Conservation (phyloP, 1,140 invertebrate species). For the Asbolus verrucosus region DNA sequence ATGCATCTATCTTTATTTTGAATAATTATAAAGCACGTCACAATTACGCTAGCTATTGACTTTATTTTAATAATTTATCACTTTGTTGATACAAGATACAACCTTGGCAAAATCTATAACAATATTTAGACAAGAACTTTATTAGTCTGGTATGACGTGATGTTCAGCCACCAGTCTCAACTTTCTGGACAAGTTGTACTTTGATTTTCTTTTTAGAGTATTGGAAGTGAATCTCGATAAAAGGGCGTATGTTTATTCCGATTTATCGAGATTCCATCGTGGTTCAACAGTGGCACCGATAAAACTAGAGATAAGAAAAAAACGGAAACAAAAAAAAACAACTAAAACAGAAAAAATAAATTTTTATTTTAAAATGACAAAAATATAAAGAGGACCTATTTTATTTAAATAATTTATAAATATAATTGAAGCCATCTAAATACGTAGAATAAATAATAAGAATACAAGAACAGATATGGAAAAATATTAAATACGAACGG, state of each 20-base stretch:
- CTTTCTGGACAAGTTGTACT: too few relatives aligned
- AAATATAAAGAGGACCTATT: slow-evolving; percentile 40
- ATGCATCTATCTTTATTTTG: slow-evolving; percentile 6
- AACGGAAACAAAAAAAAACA: slow-evolving; percentile 32
- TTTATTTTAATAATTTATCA: slow-evolving; percentile 31
- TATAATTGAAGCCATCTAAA: slow-evolving; percentile 29
- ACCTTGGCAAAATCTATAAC: slow-evolving; percentile 6
- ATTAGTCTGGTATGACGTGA: not conserved
- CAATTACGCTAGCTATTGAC: slow-evolving; percentile 31
- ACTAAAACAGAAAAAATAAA: slow-evolving; percentile 45
- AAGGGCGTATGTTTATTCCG: not conserved
- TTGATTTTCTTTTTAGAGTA: too few relatives aligned
- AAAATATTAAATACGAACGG: slow-evolving; percentile 11
- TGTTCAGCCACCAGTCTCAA: slow-evolving; percentile 15
- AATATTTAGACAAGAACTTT: too few relatives aligned
- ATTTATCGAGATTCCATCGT: not conserved
- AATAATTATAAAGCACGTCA: slow-evolving; percentile 30
- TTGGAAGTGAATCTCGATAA: not conserved
- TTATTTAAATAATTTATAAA: slow-evolving; percentile 41
- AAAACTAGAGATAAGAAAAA: too few relatives aligned
- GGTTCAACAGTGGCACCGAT: too few relatives aligned
- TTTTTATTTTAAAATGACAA: slow-evolving; percentile 41
- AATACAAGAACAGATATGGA: slow-evolving; percentile 1
- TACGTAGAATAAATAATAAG: slow-evolving; percentile 27
- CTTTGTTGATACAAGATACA: slow-evolving; percentile 29